These are phyloP conservation scores for Spodoptera frugiperda DNA, from an alignment of 1,140 invertebrate genomes.

Conservation along the genomic window DNA sequence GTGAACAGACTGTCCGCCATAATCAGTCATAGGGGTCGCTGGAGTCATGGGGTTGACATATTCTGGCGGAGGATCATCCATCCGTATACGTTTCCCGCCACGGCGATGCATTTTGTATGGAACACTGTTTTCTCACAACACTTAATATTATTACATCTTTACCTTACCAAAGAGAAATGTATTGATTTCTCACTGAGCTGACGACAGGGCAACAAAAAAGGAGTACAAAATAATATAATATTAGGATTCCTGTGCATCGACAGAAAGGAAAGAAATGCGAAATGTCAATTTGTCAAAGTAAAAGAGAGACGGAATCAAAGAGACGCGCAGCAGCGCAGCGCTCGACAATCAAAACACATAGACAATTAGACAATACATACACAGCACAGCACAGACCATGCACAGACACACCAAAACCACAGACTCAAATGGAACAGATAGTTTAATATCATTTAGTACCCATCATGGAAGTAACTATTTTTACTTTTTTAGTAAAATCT, in stretches of 20 bases:
- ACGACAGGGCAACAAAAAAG: background rate
- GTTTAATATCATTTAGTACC: too few species aligned
- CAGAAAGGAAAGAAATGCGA: background rate
- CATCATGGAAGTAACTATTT: too few species aligned
- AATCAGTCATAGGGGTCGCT: slow-evolving; percentile 85
- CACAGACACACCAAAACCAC: too few species aligned
- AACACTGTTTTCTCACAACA: background rate
- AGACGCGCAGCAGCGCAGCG: background rate
- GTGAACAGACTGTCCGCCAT: slow-evolving; percentile 80
- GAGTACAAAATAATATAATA: background rate
- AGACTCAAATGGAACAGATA: too few species aligned
- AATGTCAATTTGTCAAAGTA: too few species aligned
- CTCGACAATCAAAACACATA: too few species aligned
- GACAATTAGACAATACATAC: too few species aligned
- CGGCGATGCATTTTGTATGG: slow-evolving; percentile 90
- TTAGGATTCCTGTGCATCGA: too few species aligned
- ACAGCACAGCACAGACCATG: too few species aligned
- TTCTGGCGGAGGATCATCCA: slow-evolving; percentile 96
- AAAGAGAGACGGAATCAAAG: too few species aligned
- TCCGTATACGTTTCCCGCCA: slow-evolving; percentile 95
- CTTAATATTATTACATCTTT: background rate
- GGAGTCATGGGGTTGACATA: slow-evolving; percentile 94
- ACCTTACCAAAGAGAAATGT: too few species aligned
- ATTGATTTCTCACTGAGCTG: background rate
- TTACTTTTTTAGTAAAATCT: too few species aligned